These are phyloP conservation scores for Dioctria rufipes DNA, from an alignment of 2,888 invertebrate species.

Conservation along the genomic window DNA sequence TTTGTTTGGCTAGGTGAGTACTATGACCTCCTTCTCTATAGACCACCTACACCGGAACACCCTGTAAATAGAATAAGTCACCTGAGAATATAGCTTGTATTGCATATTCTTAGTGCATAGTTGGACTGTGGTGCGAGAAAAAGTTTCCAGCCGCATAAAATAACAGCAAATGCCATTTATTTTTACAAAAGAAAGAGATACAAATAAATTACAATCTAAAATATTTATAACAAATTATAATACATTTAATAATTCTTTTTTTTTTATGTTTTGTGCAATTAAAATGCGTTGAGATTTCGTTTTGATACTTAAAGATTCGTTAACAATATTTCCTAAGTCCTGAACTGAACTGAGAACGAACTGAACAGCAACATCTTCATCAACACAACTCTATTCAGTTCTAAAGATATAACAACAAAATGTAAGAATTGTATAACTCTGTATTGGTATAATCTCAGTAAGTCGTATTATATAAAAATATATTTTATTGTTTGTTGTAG, in stretches of 20 bases:
- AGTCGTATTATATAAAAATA: slow-evolving; percentile 29
- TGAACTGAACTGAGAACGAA: neutral
- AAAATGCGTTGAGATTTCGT: slow-evolving; percentile 4
- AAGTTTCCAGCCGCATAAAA: neutral
- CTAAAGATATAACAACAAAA: neutral
- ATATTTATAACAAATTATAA: slow-evolving; percentile 57
- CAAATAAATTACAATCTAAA: slow-evolving; percentile 59
- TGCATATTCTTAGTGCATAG: too few relatives aligned
- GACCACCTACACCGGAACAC: too few relatives aligned
- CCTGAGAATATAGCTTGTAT: too few relatives aligned
- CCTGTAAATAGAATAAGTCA: too few relatives aligned
- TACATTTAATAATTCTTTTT: slow-evolving; percentile 50
- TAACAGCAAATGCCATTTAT: slow-evolving; percentile 54
- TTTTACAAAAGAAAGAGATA: slow-evolving; percentile 57
- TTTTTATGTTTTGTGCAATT: slow-evolving; percentile 42
- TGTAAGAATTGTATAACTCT: slow-evolving; percentile 1
- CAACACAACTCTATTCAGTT: neutral
- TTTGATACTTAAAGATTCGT: neutral
- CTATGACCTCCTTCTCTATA: too few relatives aligned
- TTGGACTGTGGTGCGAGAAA: neutral
- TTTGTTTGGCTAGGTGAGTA: too few relatives aligned
- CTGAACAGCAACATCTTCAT: neutral
- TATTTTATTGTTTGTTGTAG: neutral
- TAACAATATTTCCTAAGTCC: neutral
- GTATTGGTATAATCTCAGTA: slow-evolving; percentile 1